Percentiles rank a stretch among this genome's conserved stretches.
phyloP scores from a whole-genome alignment of 2,113 vertebrate genomes.

The Neodontobutis hainanensis region DNA sequence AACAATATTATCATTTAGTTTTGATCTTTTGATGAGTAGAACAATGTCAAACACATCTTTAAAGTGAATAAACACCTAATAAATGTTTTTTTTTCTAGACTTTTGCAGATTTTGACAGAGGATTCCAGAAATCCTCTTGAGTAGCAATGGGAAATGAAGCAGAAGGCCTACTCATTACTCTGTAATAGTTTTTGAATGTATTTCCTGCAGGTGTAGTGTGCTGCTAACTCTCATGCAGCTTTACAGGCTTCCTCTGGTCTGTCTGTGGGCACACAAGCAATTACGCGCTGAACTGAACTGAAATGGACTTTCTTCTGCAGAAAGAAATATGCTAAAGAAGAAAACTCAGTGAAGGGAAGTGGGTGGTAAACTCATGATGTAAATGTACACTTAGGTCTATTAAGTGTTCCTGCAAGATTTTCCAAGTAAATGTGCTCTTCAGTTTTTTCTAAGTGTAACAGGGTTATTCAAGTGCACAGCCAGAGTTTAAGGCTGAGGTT shows the following conservation, averaged over 20 bases:
- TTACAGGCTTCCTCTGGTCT: constrained; percentile 13
- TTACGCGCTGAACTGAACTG: constrained; percentile 37
- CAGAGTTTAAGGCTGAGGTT: neutral
- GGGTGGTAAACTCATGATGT: constrained; percentile 1
- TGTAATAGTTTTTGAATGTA: constrained; percentile 21
- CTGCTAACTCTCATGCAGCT: constrained; percentile 18
- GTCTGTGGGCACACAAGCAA: constrained; percentile 38
- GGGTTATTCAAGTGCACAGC: neutral
- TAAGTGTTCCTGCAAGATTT: neutral
- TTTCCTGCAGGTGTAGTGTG: constrained; percentile 13
- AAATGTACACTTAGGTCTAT: neutral
- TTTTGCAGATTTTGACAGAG: too few relatives aligned
- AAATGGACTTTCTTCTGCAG: constrained; percentile 1
- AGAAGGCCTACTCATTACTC: constrained; percentile 1
- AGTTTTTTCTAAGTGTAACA: neutral
- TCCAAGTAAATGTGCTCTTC: neutral
- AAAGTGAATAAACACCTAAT: too few relatives aligned
- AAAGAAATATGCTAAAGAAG: neutral
- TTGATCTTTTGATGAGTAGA: too few relatives aligned
- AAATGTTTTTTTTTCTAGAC: too few relatives aligned
- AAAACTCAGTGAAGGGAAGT: constrained; percentile 19
- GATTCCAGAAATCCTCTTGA: too few relatives aligned
- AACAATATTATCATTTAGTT: too few relatives aligned
- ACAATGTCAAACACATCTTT: too few relatives aligned
- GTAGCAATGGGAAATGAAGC: too few relatives aligned